Evolutionary conservation across 1,140 invertebrate species (phyloP).

Genomic region (Trypoxylus dichotomus): DNA sequence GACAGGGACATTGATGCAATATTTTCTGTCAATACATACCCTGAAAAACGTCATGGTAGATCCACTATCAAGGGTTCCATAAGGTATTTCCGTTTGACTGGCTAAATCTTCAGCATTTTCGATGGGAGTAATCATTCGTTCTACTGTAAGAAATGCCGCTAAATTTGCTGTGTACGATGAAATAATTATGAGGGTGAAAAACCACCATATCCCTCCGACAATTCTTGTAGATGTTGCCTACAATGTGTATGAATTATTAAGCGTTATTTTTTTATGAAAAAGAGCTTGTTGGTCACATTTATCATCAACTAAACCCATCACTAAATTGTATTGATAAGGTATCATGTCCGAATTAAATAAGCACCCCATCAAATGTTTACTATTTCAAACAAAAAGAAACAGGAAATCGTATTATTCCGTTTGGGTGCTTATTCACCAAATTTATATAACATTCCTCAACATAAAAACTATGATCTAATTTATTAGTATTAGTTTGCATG

Average conservation of each 20-base stretch:
- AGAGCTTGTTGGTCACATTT: not conserved
- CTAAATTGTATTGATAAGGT: not conserved
- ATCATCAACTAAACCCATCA: constrained; percentile 30
- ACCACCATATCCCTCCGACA: constrained; percentile 97
- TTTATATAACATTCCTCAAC: not conserved
- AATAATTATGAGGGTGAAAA: constrained; percentile 98
- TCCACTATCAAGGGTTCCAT: constrained; percentile 89
- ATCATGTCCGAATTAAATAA: constrained; percentile 25
- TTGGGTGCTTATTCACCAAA: constrained; percentile 10
- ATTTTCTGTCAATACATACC: constrained; percentile 60
- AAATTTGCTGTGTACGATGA: constrained; percentile 98
- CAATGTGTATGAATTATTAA: constrained; percentile 10
- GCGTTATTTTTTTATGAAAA: not conserved
- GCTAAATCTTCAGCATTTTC: constrained; percentile 94
- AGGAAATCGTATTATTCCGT: not conserved
- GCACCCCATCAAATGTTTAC: constrained; percentile 6
- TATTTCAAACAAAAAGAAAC: not conserved
- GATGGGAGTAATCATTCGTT: constrained; percentile 95
- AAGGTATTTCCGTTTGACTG: constrained; percentile 90
- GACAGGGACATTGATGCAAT: not conserved
- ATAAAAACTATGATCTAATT: not conserved
- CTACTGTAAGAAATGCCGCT: constrained; percentile 94
- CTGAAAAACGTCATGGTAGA: constrained; percentile 97
- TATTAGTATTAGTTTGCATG: too few relatives aligned
- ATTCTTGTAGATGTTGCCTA: constrained; percentile 92